A percentile compares a stretch with the other conserved stretches of the same genome.
Evolutionary conservation across 2,113 vertebrate species (phyloP).

Genomic region (Ptilonorhynchus violaceus): DNA sequence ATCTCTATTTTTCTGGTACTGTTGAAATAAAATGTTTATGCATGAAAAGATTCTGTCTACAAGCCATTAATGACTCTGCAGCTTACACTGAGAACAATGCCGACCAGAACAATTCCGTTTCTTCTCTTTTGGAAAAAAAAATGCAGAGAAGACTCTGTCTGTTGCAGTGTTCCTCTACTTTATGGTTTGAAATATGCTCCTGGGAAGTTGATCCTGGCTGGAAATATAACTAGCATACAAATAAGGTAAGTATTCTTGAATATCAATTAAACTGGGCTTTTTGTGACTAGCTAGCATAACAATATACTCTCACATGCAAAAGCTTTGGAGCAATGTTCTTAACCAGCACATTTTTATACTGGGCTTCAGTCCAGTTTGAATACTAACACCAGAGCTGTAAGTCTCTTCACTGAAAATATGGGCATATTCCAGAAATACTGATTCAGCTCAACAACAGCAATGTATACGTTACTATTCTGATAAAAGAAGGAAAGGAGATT

Average conservation of each 20-base stretch:
- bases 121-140: neutral
- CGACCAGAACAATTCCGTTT: neutral
- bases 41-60: neutral
- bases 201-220: neutral
- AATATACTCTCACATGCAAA: neutral
- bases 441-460: slow-evolving; percentile 46
- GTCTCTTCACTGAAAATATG: neutral
- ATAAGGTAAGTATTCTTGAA: neutral
- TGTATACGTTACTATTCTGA: slow-evolving; percentile 46
- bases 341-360: neutral
- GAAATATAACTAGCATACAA: neutral
- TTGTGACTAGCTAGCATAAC: neutral
- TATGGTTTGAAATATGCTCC: neutral
- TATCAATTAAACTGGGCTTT: neutral
- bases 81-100: neutral
- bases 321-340: neutral
- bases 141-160: neutral
- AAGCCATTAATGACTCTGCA: neutral
- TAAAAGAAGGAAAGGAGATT: slow-evolving; percentile 52
- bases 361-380: slow-evolving; percentile 33
- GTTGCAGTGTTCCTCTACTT: neutral
- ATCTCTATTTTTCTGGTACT: neutral
- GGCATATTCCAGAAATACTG: slow-evolving; percentile 39
- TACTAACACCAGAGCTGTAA: slow-evolving; percentile 51
- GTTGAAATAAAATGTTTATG: neutral